Base-by-base conservation (phyloP, 2,888 invertebrate genomes). In the Taphrorychus bicolor region DNA sequence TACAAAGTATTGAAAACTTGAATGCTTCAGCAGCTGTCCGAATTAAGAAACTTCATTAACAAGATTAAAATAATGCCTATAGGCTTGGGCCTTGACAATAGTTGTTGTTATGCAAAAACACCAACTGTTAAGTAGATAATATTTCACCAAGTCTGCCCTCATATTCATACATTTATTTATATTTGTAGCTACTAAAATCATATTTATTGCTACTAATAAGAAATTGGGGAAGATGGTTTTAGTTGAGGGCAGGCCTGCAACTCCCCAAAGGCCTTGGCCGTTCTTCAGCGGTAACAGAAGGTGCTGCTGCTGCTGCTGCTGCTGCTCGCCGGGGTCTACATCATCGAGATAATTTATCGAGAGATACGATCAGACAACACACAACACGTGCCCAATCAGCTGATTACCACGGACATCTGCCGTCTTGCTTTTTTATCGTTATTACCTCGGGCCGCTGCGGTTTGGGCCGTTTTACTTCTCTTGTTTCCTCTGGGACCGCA, bases 341-440 rank as follows among this genome's bases (percentile, higher is more conserved):
- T 59, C 59, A 52, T 40, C 18, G 24, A 66, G 66, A 66, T 66
- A 66, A 66, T 60, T 66, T 60, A 66, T 42, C 56, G 32, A 59
- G 59, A 65, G 14, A 32, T 65, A 62, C n/a, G 24, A 11, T 23
- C 51, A n/a, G 22, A 19, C 49, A 18, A 11, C 42, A 59, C 45
- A 59, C 69, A 70, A 70, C 74, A 74, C 73, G 74, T 71, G 74
- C 69, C 71, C 72, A 70, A 73, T 74, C 73, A 73, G 70, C 72
- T 73, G 73, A 73, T 73, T 70, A 68, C 60, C 69, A 71, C 59
- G 67, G 62, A 70, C 73, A 73, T 73, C 73, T 73, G 74, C 73
- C 70, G 68, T 62, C 56, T 53, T 54, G 54, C 59, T 51, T 64
- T 51, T 67, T 70, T 66, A 63, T 56, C 19, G 42, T 63, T 69